Evolutionary conservation across 2,113 vertebrate species (phyloP), one percentile per base, ranked within the genome.

Genomic region (Phoxinus phoxinus): DNA sequence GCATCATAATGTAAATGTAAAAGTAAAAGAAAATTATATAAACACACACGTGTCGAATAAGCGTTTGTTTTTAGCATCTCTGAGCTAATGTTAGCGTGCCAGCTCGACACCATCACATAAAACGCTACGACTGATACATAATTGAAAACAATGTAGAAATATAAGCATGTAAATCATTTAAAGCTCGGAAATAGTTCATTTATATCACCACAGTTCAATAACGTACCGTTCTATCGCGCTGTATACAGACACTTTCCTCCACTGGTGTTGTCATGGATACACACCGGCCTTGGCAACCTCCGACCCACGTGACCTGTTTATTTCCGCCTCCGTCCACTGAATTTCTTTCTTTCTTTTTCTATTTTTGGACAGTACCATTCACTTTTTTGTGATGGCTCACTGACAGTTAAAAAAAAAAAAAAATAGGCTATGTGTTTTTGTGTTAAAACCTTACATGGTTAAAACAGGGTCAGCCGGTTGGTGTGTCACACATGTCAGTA

Each of bases 221-320:
- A 25, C 41, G 15, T 41, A 83, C 79, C 63, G 15, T 71, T 77
- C 51, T 51, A 23, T 44, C 8, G 25, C 76, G 51, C n/a, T 69
- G 41, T 48, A 23, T 3, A 19, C 35, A 71, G 84, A 84, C 48
- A 56, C 71, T 81, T n/a, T 77, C 59, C 63, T 84, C 37, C 67
- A 37, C 77, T 73, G 77, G 15, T 46, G 87, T 89, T 89, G 87
- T 86, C 87, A 89, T 89, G 87, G 87, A 89, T 58, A 89, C 85
- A 72, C 59, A 27, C 4, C 69, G 58, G 71, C 87, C 85, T 81
- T 69, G 63, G 81, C 87, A 88, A 85, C 81, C 76, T 48, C 56
- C 37, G 61, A 48, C 46, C 23, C 82, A 86, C 82, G 87, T 88
- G 87, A 86, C 27, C 30, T 48, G n/a, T 12, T 61, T 32, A 76